Base-by-base conservation (phyloP, 2,797 vertebrate species). In the Astyanax mexicanus region DNA sequence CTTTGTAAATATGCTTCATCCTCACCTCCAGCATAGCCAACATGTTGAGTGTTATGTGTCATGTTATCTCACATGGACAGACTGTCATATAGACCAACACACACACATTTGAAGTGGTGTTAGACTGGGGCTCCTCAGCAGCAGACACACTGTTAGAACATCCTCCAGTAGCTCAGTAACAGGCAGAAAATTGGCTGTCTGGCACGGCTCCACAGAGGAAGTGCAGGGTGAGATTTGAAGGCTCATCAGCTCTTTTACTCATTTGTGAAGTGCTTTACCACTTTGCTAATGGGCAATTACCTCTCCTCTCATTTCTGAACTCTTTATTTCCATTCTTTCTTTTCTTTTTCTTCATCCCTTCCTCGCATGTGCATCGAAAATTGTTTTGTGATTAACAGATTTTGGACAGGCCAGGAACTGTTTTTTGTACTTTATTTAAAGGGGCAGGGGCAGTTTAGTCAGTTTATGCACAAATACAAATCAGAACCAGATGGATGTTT, bases 241-340 rank as follows among this genome's bases (percentile, higher is more conserved):
- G 35, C 57, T 37, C 57, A 37, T 38, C 57, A 61, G 17, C 32
- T 60, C 57, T 61, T 19, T 61, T 37, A 19, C n/a, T 38, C 35
- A 19, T 38, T 38, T 61, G 2, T 61, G 29, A 37, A 61, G 29
- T 38, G n/a, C 57, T 61, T 38, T 61, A 57, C 35, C 32, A 38
- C 32, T 21, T 21, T 61, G 17, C 57, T 66, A 60, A 55, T 6
- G 13, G 25, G 25, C 54, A 57, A n/a, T 32, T 29, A 4, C 13
- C 67, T 54, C 37, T 37, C 10, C 6, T 35, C 52, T 25, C 11
- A 10, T 40, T 42, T 51, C 42, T 38, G 60, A 49, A 3, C 35
- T 19, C 27, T 44, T 23, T 83, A 42, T 69, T 42, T 42, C 23
- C 29, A 19, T 38, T 13, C 64, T 27, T 65, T 9, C 10, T 25